Conservation (phyloP, 2,113 vertebrate species). For the Oncorhynchus nerka region DNA sequence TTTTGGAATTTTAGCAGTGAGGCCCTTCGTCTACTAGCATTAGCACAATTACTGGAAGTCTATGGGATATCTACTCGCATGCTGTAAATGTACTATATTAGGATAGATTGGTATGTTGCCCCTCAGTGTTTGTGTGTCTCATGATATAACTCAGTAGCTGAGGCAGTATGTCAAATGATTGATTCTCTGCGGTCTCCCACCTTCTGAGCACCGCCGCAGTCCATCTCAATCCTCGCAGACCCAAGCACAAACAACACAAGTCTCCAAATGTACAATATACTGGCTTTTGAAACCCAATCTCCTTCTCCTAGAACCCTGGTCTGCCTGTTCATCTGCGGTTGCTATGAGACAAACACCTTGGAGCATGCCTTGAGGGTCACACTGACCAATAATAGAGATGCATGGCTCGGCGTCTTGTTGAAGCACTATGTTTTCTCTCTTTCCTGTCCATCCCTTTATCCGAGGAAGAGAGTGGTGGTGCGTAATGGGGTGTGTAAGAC, state of each 20-base stretch:
- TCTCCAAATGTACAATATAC: conserved; percentile 12
- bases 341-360: conserved; percentile 1
- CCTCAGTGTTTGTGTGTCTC: not conserved
- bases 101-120: not conserved
- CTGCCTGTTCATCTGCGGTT: not conserved
- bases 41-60: too few species aligned
- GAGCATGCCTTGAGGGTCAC: not conserved
- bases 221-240: not conserved
- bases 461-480: not conserved
- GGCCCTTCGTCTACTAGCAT: too few species aligned
- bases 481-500: not conserved
- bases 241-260: conserved; percentile 1
- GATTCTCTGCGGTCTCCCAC: not conserved
- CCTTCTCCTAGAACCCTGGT: too few species aligned
- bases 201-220: not conserved
- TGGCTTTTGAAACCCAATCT: not conserved
- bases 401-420: not conserved
- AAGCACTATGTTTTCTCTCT: not conserved
- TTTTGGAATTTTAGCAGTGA: too few species aligned
- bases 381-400: not conserved
- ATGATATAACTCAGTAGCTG: not conserved
- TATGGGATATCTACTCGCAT: too few species aligned
- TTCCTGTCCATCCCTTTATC: not conserved
- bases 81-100: not conserved
- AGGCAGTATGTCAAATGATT: not conserved